Conservation (phyloP, 30 jellyfish, hydroid and myxozoan genomes). For the Nemopilema nomurai region DNA sequence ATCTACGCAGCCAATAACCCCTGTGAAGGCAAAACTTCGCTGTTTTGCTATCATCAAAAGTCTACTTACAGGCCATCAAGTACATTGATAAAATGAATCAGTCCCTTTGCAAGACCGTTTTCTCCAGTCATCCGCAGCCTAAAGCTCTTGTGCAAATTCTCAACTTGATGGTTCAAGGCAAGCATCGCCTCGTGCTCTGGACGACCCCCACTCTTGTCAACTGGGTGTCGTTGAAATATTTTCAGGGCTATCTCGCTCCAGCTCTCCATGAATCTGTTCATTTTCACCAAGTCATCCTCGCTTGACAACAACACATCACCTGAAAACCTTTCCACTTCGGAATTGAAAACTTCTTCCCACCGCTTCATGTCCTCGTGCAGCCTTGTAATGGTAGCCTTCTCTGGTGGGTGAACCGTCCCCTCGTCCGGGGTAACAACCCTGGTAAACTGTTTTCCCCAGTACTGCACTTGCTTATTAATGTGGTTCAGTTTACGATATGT, state of each 20-base stretch:
- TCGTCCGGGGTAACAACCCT: constrained; percentile 88
- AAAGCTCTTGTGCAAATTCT: constrained; percentile 64
- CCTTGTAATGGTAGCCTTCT: constrained; percentile 16
- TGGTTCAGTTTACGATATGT: constrained; percentile 51
- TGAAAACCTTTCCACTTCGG: constrained; percentile 89
- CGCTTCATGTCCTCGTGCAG: constrained; percentile 67
- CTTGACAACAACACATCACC: constrained; percentile 86
- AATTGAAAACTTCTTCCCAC: constrained; percentile 85
- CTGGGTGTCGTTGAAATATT: constrained; percentile 72
- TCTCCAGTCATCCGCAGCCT: constrained; percentile 94
- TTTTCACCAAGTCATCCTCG: constrained; percentile 81
- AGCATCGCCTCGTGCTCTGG: constrained; percentile 82
- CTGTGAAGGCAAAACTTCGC: not conserved
- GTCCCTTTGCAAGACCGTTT: constrained; percentile 86
- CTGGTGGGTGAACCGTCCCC: constrained; percentile 80
- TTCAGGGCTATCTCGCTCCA: constrained; percentile 76
- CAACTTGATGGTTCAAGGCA: constrained; percentile 67
- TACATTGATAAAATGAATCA: constrained; percentile 72
- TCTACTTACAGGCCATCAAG: constrained; percentile 74
- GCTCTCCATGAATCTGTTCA: constrained; percentile 68
- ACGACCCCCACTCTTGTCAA: constrained; percentile 7
- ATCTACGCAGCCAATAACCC: too few relatives aligned
- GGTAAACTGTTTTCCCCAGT: constrained; percentile 70
- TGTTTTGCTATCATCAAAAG: not conserved
- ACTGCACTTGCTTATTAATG: constrained; percentile 30